Evolutionary conservation across 1,140 invertebrate genomes (phyloP), one percentile per base, ranked within the genome.

Genomic region (Camponotus vicinus): DNA sequence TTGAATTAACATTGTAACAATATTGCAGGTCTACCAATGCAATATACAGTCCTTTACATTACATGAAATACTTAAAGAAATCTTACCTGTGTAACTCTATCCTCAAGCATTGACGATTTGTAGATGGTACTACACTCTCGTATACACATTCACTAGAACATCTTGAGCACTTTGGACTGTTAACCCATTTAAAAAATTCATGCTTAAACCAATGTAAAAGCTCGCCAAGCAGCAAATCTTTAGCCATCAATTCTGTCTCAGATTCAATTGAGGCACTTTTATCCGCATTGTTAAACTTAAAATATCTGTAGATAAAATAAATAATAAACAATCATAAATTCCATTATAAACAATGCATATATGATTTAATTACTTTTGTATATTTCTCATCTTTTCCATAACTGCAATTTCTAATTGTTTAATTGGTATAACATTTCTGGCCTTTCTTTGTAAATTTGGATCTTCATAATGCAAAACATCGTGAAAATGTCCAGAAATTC

Each of bases 111-210:
- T 86, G 88, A 92, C 92, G 88, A 91, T 91, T 88, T 88, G 79
- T 82, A 85, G 94, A 92, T 82, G 61, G 84, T 88, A 90, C 90
- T 91, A 90, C 87, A 78, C 91, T 86, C 63, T 93, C 87, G 84
- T 95, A 94, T 37, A 91, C 90, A 21, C 96, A 97, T 37, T 90
- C 75, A 0, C 94, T 95, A 0, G 94, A 94, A 93, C 98, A 99
- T 1, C 90, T 90, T 11, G 95, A 93, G 93, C 99, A 99, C 0
- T 94, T 92, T 0, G 98, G 97, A 87, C 95, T 96, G 94, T 99
- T 97, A 4, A 99, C 96, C 99, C 99, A 99, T 59, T 95, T 94
- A 92, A 99, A 99, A 95, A 99, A 99, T 66, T 97, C 96, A 67
- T 96, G 95, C 94, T 99, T 99, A 92, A 99, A 99, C 98, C 99